A percentile compares a stretch with the other conserved stretches of the same genome.
Evolutionary conservation across 2,797 vertebrate species (phyloP).

Genomic region (Liparis tanakae): DNA sequence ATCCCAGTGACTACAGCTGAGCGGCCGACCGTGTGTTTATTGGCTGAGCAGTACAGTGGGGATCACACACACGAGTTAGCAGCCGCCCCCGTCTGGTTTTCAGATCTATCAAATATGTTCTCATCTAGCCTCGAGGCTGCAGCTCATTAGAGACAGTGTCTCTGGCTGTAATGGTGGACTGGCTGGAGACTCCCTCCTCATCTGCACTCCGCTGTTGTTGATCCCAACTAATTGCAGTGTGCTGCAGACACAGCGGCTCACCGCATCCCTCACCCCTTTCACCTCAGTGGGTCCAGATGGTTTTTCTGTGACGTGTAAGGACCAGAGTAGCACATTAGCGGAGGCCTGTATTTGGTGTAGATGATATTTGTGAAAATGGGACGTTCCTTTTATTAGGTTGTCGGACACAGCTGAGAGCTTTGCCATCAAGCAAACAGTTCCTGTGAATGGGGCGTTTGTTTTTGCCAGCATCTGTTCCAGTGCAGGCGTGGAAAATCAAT

Average conservation of each 20-base stretch:
- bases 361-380: neutral
- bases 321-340: neutral
- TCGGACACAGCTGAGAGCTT: neutral
- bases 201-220: slow-evolving; percentile 5
- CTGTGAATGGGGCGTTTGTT: slow-evolving; percentile 2
- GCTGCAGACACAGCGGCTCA: slow-evolving; percentile 14
- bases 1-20: neutral
- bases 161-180: neutral
- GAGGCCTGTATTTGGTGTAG: neutral
- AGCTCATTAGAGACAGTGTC: neutral
- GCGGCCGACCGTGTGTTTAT: neutral
- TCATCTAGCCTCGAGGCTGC: neutral
- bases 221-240: slow-evolving; percentile 12
- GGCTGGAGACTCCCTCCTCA: neutral
- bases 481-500: slow-evolving; percentile 9
- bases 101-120: neutral
- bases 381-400: neutral
- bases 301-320: neutral
- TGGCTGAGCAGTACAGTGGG: neutral
- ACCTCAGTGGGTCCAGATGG: slow-evolving; percentile 13
- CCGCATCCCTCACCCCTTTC: neutral
- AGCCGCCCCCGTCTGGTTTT: neutral
- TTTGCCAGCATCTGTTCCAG: slow-evolving; percentile 3
- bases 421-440: neutral
- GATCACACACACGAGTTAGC: neutral